These are phyloP conservation scores for Polia nebulosa DNA, from an alignment of 2,888 invertebrate species.

Conservation along the genomic window DNA sequence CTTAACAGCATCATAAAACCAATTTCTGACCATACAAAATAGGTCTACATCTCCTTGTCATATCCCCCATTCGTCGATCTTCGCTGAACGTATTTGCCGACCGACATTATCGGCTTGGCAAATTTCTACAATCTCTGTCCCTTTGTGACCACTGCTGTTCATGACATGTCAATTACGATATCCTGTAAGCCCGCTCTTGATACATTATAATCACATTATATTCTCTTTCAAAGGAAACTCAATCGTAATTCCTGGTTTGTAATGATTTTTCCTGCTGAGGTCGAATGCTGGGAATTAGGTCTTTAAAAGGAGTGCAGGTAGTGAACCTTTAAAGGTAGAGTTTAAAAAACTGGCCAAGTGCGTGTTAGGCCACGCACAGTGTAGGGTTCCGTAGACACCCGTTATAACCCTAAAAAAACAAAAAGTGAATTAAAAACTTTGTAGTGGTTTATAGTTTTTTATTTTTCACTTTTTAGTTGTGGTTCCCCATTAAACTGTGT, in stretches of 20 bases:
- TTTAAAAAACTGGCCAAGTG: too few relatives aligned
- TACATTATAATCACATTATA: conserved; percentile 63
- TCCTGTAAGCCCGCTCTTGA: conserved; percentile 77
- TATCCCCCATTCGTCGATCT: conserved; percentile 45
- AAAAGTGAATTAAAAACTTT: too few relatives aligned
- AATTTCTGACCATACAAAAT: conserved; percentile 1
- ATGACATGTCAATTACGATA: conserved; percentile 90
- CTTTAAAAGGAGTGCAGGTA: not conserved
- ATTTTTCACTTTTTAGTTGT: too few relatives aligned
- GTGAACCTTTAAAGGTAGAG: not conserved
- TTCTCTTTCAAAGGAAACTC: conserved; percentile 57
- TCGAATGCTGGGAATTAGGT: not conserved
- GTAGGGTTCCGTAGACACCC: too few relatives aligned
- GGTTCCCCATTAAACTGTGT: too few relatives aligned
- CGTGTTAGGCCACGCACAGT: too few relatives aligned
- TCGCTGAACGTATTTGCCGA: conserved; percentile 81
- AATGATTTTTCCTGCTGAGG: conserved; percentile 22
- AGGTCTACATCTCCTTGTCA: not conserved
- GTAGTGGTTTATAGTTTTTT: too few relatives aligned
- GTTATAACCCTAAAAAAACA: too few relatives aligned
- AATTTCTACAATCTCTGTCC: conserved; percentile 89
- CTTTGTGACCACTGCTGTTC: conserved; percentile 86
- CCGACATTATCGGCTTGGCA: conserved; percentile 85
- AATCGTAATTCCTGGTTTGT: conserved; percentile 42
- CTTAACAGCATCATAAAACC: not conserved